Percentiles rank a stretch among this genome's conserved stretches.
These are phyloP conservation scores for Amphipyra tragopoginis DNA, from an alignment of 2,888 invertebrate species.

Conservation along the genomic window DNA sequence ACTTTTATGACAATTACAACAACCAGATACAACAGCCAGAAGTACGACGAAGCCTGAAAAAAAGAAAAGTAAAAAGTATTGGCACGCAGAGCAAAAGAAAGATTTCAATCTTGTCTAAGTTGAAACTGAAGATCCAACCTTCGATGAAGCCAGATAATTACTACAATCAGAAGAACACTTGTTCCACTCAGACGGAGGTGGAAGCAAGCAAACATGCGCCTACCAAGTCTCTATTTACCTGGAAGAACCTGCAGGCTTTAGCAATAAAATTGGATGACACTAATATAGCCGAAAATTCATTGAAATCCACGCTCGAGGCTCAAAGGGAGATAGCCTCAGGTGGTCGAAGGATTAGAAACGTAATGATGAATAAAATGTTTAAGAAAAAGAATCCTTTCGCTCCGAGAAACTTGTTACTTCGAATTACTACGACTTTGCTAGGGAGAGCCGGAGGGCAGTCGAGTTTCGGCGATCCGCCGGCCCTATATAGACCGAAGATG, in stretches of 20 bases:
- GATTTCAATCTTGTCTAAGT: conserved; percentile 74
- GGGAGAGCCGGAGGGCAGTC: conserved; percentile 80
- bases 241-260: conserved; percentile 73
- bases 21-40: conserved; percentile 64
- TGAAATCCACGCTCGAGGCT: conserved; percentile 70
- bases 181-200: conserved; percentile 63
- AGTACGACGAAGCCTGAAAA: conserved; percentile 80
- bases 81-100: conserved; percentile 83
- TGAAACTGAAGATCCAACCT: conserved; percentile 71
- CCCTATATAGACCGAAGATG: conserved; percentile 70
- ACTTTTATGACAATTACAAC: conserved; percentile 57
- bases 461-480: conserved; percentile 73
- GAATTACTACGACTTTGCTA: conserved; percentile 76
- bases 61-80: conserved; percentile 83
- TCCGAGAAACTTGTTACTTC: conserved; percentile 77
- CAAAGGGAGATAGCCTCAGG: conserved; percentile 73
- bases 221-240: conserved; percentile 66
- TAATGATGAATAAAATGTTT: conserved; percentile 79
- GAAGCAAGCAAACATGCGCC: neutral
- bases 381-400: conserved; percentile 83
- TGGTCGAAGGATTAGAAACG: conserved; percentile 77
- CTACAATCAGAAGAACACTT: conserved; percentile 56
- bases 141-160: conserved; percentile 47
- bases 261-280: conserved; percentile 39
- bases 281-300: conserved; percentile 56